Evolutionary conservation across 2,113 vertebrate genomes (phyloP).

Genomic region (Sturnus vulgaris): DNA sequence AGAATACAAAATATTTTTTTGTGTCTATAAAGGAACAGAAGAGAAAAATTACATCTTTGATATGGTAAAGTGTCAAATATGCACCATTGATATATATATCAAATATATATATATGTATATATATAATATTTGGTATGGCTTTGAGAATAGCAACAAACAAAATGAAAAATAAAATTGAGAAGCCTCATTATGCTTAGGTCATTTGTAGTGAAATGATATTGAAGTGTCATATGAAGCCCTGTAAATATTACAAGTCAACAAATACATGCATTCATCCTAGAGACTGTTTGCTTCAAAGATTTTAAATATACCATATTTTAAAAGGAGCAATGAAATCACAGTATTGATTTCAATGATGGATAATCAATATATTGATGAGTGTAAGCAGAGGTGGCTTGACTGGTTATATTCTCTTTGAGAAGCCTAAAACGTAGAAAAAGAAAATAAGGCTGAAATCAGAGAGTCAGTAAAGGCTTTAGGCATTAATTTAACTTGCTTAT

Average conservation of each 20-base stretch:
- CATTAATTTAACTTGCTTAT: neutral
- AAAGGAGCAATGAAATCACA: neutral
- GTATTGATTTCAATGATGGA: neutral
- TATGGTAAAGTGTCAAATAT: neutral
- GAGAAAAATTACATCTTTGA: neutral
- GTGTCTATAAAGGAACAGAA: neutral
- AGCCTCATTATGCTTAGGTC: neutral
- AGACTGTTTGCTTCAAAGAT: neutral
- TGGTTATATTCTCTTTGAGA: neutral
- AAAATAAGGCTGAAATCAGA: neutral
- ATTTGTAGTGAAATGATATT: neutral
- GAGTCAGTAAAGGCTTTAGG: neutral
- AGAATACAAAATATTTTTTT: neutral
- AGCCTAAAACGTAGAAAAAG: neutral
- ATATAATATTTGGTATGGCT: neutral
- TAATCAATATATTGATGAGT: neutral
- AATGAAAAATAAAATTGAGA: neutral
- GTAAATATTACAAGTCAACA: neutral
- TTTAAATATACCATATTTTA: neutral
- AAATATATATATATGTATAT: neutral
- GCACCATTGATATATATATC: neutral
- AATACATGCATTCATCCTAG: neutral
- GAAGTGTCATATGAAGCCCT: neutral
- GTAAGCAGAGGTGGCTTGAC: neutral
- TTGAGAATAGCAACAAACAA: neutral